These are phyloP conservation scores for Myotis planiceps DNA, from an alignment of 2,797 vertebrate species.

Conservation along the genomic window DNA sequence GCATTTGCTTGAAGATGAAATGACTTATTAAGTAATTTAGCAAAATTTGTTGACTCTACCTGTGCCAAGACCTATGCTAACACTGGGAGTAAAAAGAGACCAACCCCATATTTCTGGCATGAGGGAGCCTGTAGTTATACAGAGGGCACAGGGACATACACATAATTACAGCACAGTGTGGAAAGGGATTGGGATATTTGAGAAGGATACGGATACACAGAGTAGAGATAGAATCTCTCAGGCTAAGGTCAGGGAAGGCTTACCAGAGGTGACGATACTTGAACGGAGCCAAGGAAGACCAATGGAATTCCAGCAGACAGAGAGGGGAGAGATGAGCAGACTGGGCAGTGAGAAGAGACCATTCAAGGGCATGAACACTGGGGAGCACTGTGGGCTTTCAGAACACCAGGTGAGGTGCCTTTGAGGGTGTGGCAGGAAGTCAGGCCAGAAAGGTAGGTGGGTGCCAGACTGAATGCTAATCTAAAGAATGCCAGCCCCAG, in stretches of 20 bases:
- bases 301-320: background rate
- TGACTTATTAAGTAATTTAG: slow-evolving; percentile 7
- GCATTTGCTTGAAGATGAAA: background rate
- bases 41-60: background rate
- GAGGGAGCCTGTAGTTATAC: background rate
- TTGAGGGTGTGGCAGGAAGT: background rate
- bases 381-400: background rate
- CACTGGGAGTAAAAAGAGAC: background rate
- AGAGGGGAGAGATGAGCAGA: background rate
- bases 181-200: background rate
- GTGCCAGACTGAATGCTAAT: background rate
- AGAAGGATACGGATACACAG: background rate
- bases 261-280: background rate
- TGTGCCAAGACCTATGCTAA: background rate
- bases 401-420: background rate
- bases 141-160: background rate
- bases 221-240: background rate
- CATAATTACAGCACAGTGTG: background rate
- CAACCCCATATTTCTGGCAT: background rate
- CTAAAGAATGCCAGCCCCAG: background rate
- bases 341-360: background rate
- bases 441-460: background rate
- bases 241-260: background rate
- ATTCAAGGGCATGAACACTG: rapidly evolving
- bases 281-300: background rate